These are phyloP conservation scores for Cerceris rybyensis DNA, from an alignment of 2,888 invertebrate species.

Conservation along the genomic window DNA sequence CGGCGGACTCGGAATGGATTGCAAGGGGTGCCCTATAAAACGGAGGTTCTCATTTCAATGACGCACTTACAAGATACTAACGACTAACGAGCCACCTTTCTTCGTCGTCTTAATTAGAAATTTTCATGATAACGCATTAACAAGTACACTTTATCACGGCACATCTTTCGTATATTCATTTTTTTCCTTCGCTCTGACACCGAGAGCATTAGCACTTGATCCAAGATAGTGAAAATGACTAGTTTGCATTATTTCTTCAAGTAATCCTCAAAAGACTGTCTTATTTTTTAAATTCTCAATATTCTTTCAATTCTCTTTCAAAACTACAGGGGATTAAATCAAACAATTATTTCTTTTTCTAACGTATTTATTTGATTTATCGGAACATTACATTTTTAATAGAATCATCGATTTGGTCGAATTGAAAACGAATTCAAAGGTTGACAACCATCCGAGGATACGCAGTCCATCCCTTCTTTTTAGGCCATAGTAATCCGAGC, in stretches of 20 bases:
- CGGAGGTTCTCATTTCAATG: slow-evolving; percentile 52
- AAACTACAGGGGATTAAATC: no score
- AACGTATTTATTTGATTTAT: no score
- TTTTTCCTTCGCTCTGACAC: no score
- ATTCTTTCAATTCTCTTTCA: no score
- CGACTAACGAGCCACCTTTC: neutral
- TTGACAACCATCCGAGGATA: slow-evolving; percentile 60
- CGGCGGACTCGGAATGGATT: slow-evolving; percentile 62
- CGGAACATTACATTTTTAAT: neutral
- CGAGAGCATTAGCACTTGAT: no score
- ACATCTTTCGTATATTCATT: no score
- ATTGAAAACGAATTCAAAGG: slow-evolving; percentile 19
- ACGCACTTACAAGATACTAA: neutral
- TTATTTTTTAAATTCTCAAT: no score
- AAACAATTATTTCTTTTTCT: no score
- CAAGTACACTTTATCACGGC: no score
- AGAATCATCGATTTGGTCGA: neutral
- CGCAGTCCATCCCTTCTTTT: slow-evolving; percentile 44
- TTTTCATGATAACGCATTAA: neutral
- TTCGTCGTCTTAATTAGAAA: neutral
- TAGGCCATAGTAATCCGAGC: slow-evolving; percentile 71
- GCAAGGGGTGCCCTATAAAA: slow-evolving; percentile 63
- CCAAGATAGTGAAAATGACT: no score
- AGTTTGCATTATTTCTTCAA: no score
- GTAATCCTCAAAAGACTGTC: no score